Evolutionary conservation across 1,140 invertebrate species (phyloP), one percentile per base, ranked within the genome.

Genomic region (Patella vulgata): DNA sequence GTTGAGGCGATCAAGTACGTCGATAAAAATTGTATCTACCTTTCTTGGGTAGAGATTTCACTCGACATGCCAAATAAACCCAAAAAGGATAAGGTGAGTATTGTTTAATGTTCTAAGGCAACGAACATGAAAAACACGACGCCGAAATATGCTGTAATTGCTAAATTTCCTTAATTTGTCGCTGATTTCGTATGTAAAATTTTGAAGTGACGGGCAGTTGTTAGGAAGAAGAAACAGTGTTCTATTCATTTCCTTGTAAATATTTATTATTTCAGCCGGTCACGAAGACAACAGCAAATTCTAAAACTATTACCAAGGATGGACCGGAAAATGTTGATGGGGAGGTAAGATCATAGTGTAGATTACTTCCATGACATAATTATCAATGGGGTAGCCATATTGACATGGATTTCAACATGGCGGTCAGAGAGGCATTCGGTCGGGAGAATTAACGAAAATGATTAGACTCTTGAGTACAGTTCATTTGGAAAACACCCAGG

Each of bases 41-140:
- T 66, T 70, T 54, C 61, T 36, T 36, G 33, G 33, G 33, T 36
- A 36, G 33, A 36, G 54, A 66, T 74, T 66, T 59, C 56, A 60
- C 61, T 68, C 68, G 73, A 75, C 60, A 86, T 86, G 85, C 82
- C 84, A 57, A 85, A 82, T 74, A 81, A 80, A 66, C 74, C 73
- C 30, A 86, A 82, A 69, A 85, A 86, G 73, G 83, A 85, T 60
- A 85, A 85, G 84, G 83, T 85, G 77, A 71, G 77, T 77, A 21
- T 28, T 52, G 1, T 59, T 42, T 43, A 55, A 43, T n/a, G n/a
- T n/a, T n/a, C n/a, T n/a, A n/a, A n/a, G n/a, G n/a, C n/a, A n/a
- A n/a, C n/a, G n/a, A n/a, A n/a, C n/a, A n/a, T n/a, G n/a, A n/a
- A n/a, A n/a, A n/a, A n/a, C n/a, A n/a, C n/a, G n/a, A n/a, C n/a